Percentiles rank a stretch among this genome's conserved stretches.
These are phyloP conservation scores for Drosophila novamexicana DNA, from an alignment of 1,140 invertebrate genomes.

Conservation along the genomic window DNA sequence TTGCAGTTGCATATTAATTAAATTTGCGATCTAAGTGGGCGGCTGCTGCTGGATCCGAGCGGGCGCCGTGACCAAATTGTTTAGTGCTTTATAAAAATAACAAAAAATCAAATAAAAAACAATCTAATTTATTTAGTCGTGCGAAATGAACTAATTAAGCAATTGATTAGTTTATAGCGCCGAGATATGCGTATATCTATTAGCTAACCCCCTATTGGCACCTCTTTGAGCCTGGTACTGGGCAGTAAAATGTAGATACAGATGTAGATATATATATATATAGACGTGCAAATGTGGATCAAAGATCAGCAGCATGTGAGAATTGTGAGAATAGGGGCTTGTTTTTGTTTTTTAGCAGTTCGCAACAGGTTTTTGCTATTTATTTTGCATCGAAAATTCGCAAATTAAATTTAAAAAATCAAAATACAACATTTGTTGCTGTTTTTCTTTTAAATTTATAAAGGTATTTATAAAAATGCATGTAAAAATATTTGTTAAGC, in stretches of 20 bases:
- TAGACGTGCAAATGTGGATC: background rate
- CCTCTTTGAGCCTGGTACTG: conserved; percentile 37
- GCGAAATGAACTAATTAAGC: conserved; percentile 20
- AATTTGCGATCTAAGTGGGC: conserved; percentile 55
- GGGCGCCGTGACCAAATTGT: conserved; percentile 28
- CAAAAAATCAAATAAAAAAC: background rate
- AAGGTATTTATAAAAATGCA: no score
- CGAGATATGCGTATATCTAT: background rate
- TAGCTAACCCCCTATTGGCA: conserved; percentile 12
- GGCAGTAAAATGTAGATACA: background rate
- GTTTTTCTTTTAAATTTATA: background rate
- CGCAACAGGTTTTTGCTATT: conserved; percentile 18
- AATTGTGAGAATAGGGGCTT: background rate
- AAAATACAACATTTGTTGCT: conserved; percentile 9
- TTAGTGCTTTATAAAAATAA: conserved; percentile 25
- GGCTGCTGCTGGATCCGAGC: conserved; percentile 28
- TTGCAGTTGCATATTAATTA: conserved; percentile 63
- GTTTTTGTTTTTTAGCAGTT: background rate
- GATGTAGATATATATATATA: background rate
- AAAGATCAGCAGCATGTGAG: conserved; percentile 11
- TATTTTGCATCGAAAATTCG: conserved; percentile 13
- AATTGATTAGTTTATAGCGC: conserved; percentile 43
- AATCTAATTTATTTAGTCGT: conserved; percentile 39
- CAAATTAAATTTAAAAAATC: conserved; percentile 14
- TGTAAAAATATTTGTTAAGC: no score